phyloP scores from a whole-genome alignment of 2,113 vertebrate species.

The Sapajus apella region DNA sequence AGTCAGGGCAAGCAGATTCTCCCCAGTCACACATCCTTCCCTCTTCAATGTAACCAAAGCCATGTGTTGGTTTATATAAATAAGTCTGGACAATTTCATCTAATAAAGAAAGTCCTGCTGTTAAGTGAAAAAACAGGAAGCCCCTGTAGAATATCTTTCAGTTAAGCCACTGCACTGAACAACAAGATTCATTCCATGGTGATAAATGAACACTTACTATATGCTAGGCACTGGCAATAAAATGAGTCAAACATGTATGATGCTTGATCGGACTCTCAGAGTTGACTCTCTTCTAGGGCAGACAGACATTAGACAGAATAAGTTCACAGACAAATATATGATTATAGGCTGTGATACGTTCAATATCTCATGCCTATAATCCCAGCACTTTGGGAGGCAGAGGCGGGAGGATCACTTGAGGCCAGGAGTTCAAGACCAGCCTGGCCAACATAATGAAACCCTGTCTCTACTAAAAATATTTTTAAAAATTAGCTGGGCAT shows the following conservation, averaged over 20 bases:
- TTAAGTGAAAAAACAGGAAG: not conserved
- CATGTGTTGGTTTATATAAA: not conserved
- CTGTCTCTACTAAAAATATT: too few species aligned
- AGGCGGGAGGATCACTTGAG: too few species aligned
- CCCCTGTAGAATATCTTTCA: not conserved
- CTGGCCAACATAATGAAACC: too few species aligned
- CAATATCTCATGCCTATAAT: too few species aligned
- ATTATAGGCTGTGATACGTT: not conserved
- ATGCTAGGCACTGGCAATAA: not conserved
- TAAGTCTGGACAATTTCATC: not conserved
- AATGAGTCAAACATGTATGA: not conserved
- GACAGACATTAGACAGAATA: not conserved
- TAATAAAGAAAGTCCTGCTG: not conserved
- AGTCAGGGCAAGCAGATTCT: not conserved
- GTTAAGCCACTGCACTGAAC: not conserved
- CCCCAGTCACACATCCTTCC: not conserved
- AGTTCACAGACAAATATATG: not conserved
- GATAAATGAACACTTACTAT: not conserved
- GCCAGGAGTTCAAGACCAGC: too few species aligned
- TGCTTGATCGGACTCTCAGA: rapidly evolving
- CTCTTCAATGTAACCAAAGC: not conserved
- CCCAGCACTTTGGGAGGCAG: too few species aligned
- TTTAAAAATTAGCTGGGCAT: too few species aligned
- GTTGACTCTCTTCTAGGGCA: not conserved
- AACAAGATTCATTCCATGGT: not conserved